Base-by-base conservation (phyloP, 1,140 invertebrate species). In the Pantala flavescens region DNA sequence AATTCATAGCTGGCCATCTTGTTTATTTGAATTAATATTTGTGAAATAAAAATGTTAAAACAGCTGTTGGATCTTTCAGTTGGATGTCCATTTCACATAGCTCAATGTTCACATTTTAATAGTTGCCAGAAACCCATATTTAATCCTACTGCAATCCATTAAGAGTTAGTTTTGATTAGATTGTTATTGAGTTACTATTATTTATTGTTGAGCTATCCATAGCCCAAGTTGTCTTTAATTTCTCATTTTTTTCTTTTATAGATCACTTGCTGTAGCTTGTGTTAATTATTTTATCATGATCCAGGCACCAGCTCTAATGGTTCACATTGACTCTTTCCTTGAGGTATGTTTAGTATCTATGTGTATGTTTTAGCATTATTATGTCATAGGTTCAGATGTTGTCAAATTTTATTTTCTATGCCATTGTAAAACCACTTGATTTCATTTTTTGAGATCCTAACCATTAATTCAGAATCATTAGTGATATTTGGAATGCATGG, bases 261-360 rank as follows among this genome's bases (percentile, higher is more conserved):
- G 96, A 80, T 97, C 96, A 49, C 96, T 98, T 86, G 96, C 96
- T 23, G 95, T 98, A 79, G 95, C 94, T 43, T 99, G 97, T 88
- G 95, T 98, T 3, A 99, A 98, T 87, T 96, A 98, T 81, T 99
- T 98, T 81, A 98, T 99, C 79, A 93, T 96, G 76, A 92, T 90
- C 80, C 87, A 96, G 78, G 94, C 95, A 19, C 92, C 91, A 82
- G 94, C 93, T 14, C 84, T 99, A 12, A 98, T 98, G 95, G 82
- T 92, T 73, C 94, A 98, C 78, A 97, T 99, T 81, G 96, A 99
- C 83, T 84, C 90, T 43, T 98, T 98, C 84, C 89, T 99, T 82
- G 94, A 94, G 86, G 92, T 93, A 83, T 81, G 80, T 81, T 43
- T 16, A 49, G 16, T 49, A 49, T 11, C 16, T 49, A 16, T 49